Evolutionary conservation across 2,797 vertebrate species (phyloP).

Genomic region (Melanogrammus aeglefinus): DNA sequence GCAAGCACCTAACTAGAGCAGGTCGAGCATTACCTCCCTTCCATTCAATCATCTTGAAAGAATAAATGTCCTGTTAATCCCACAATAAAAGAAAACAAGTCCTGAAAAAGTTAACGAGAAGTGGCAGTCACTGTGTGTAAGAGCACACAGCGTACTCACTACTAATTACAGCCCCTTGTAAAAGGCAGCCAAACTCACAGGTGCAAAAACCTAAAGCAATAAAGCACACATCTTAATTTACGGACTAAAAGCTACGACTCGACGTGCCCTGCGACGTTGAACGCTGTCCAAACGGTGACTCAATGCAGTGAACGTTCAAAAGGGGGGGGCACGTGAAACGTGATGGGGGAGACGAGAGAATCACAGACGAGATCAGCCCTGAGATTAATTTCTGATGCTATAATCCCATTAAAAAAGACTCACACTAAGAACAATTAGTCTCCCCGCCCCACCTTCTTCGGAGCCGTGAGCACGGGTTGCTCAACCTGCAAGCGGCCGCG

Average conservation of each 20-base stretch:
- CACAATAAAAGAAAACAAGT: conserved; percentile 51
- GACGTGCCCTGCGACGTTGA: not conserved
- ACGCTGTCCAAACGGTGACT: not conserved
- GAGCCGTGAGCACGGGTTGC: conserved; percentile 34
- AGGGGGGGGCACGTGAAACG: not conserved
- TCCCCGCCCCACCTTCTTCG: conserved; percentile 30
- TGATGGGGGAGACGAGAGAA: not conserved
- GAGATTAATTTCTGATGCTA: conserved; percentile 26
- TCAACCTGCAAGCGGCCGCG: conserved; percentile 49
- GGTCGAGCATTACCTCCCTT: conserved; percentile 60
- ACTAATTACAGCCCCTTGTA: not conserved
- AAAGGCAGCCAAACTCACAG: conserved; percentile 33
- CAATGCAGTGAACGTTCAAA: not conserved
- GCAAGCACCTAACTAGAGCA: conserved; percentile 60
- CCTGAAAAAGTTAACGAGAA: conserved; percentile 68
- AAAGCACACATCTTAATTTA: not conserved
- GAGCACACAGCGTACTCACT: not conserved
- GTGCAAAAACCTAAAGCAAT: conserved; percentile 46
- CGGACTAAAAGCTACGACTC: not conserved
- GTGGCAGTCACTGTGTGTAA: not conserved
- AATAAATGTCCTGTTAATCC: not conserved
- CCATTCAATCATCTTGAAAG: conserved; percentile 70
- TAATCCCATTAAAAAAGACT: conserved; percentile 20
- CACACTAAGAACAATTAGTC: conserved; percentile 23
- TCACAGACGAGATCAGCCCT: conserved; percentile 19